These are phyloP conservation scores for Sycophila sp. DNA, from an alignment of 1,140 invertebrate species.

Conservation along the genomic window DNA sequence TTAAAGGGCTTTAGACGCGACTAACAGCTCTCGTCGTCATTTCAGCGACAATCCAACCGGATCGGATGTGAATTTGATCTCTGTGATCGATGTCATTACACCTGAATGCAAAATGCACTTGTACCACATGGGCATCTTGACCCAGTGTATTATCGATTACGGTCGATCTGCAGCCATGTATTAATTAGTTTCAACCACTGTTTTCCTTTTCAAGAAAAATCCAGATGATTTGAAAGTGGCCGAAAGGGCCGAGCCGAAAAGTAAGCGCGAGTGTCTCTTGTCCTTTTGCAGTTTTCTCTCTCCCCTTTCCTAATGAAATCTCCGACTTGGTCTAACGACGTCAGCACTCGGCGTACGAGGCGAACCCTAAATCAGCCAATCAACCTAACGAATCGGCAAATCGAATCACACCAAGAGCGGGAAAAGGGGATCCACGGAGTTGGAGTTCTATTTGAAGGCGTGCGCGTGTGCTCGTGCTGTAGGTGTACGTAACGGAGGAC, in stretches of 20 bases:
- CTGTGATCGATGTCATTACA: not conserved
- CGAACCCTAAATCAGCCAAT: slow-evolving; percentile 30
- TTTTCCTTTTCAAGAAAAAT: no score
- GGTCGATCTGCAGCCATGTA: no score
- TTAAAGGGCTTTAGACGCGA: slow-evolving; percentile 13
- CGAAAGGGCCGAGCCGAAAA: not conserved
- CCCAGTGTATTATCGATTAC: not conserved
- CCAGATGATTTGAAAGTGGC: not conserved
- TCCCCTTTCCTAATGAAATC: slow-evolving; percentile 39
- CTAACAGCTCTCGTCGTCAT: not conserved
- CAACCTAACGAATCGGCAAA: slow-evolving; percentile 39
- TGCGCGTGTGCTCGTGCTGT: not conserved
- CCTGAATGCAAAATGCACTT: not conserved
- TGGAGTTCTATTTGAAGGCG: not conserved
- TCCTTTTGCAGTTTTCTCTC: not conserved
- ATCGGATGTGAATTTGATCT: slow-evolving; percentile 11
- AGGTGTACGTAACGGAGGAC: not conserved
- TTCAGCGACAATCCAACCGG: not conserved
- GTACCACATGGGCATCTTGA: no score
- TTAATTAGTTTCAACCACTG: no score
- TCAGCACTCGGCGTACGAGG: not conserved
- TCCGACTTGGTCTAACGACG: slow-evolving; percentile 34
- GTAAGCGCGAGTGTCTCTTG: not conserved
- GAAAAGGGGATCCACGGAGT: not conserved
- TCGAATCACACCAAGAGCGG: slow-evolving; percentile 14